Evolutionary conservation across 2,113 vertebrate species (phyloP).

Genomic region (Gobio gobio): DNA sequence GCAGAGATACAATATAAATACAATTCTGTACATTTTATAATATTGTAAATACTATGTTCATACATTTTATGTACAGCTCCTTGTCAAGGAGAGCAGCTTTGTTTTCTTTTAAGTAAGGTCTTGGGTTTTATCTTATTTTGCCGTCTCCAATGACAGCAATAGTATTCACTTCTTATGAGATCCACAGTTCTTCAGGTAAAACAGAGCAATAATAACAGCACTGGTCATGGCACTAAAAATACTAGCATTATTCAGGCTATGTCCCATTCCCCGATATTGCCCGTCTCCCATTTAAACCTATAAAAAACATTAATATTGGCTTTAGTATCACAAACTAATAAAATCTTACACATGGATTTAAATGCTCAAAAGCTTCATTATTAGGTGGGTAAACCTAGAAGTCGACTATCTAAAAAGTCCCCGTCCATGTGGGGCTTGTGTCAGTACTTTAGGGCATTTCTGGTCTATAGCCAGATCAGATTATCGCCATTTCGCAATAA

Average conservation of each 20-base stretch:
- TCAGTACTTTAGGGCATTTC: constrained; percentile 8
- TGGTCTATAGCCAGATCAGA: background rate
- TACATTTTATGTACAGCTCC: constrained; percentile 89
- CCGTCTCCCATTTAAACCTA: constrained; percentile 45
- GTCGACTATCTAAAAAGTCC: background rate
- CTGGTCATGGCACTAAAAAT: constrained; percentile 55
- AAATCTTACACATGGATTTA: constrained; percentile 59
- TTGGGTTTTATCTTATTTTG: constrained; percentile 75
- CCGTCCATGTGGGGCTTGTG: background rate
- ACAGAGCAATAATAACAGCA: constrained; percentile 58
- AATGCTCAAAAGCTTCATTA: constrained; percentile 20
- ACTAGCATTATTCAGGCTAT: constrained; percentile 57
- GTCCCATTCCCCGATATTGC: constrained; percentile 50
- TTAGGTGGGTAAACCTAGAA: constrained; percentile 12
- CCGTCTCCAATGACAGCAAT: constrained; percentile 77
- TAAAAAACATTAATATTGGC: constrained; percentile 55
- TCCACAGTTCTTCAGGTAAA: constrained; percentile 65
- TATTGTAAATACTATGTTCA: constrained; percentile 86
- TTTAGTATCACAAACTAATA: constrained; percentile 64
- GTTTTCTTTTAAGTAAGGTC: constrained; percentile 83
- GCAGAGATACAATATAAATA: constrained; percentile 93
- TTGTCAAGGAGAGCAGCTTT: constrained; percentile 89
- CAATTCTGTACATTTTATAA: constrained; percentile 92
- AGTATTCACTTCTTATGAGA: constrained; percentile 62
- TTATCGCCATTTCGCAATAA: background rate